Evolutionary conservation across 2,888 invertebrate species (phyloP).

Genomic region (Cremastinae sp.): DNA sequence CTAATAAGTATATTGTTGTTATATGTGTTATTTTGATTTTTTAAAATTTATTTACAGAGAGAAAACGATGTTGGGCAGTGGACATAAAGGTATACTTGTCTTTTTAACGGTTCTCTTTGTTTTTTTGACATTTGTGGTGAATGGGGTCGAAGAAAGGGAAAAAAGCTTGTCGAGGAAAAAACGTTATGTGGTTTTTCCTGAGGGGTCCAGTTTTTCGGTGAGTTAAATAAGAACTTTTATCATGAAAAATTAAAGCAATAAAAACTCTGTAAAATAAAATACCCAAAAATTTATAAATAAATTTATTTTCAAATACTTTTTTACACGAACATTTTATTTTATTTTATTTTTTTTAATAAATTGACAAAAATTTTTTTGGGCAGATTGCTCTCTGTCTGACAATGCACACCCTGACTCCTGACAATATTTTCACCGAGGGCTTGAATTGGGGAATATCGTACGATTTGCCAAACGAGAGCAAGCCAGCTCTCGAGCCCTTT

Average conservation of each 20-base stretch:
- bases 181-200: slow-evolving; percentile 87
- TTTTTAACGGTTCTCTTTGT: slow-evolving; percentile 52
- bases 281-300: too few species aligned
- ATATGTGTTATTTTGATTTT: too few species aligned
- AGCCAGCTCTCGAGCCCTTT: slow-evolving; percentile 75
- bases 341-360: too few species aligned
- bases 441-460: slow-evolving; percentile 88
- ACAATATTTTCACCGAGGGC: slow-evolving; percentile 84
- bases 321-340: background rate
- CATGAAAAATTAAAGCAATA: too few species aligned
- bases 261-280: background rate
- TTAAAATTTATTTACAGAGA: too few species aligned
- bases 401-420: slow-evolving; percentile 78
- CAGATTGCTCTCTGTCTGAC: slow-evolving; percentile 84
- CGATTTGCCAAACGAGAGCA: slow-evolving; percentile 80
- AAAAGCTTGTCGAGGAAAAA: slow-evolving; percentile 83
- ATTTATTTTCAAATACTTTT: too few species aligned
- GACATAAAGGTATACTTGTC: too few species aligned
- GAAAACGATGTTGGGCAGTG: too few species aligned
- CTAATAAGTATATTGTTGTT: too few species aligned
- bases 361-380: too few species aligned
- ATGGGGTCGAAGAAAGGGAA: slow-evolving; percentile 69
- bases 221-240: slow-evolving; percentile 78
- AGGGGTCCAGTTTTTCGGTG: slow-evolving; percentile 87
- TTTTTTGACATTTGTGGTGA: slow-evolving; percentile 48